Evolutionary conservation across 2,888 invertebrate species (phyloP).

Genomic region (Scaptomyza tumidula): DNA sequence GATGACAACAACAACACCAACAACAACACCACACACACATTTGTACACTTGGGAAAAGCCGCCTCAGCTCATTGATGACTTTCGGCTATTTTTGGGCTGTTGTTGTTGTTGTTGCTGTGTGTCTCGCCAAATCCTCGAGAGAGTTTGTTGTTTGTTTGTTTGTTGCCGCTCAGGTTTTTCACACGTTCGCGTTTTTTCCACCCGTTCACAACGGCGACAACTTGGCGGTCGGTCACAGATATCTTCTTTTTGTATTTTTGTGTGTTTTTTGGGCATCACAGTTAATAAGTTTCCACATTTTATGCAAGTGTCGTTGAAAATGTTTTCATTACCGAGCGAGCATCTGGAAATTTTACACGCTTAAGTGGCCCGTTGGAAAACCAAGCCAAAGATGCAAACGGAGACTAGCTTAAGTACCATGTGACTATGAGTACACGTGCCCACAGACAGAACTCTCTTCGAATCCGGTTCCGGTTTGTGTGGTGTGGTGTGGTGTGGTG

Average conservation of each 20-base stretch:
- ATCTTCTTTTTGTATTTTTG: not conserved
- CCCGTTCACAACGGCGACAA: constrained; percentile 43
- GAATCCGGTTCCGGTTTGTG: constrained; percentile 53
- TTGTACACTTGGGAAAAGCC: constrained; percentile 25
- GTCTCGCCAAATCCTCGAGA: constrained; percentile 72
- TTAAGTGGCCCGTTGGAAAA: constrained; percentile 59
- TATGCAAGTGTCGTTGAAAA: constrained; percentile 76
- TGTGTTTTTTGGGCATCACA: constrained; percentile 45
- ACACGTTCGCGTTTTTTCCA: constrained; percentile 73
- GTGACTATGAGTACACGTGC: constrained; percentile 56
- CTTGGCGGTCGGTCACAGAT: constrained; percentile 47
- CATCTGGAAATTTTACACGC: constrained; percentile 70
- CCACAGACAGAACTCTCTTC: constrained; percentile 22
- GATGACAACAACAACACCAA: constrained; percentile 69
- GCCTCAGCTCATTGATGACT: constrained; percentile 53
- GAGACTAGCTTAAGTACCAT: constrained; percentile 28
- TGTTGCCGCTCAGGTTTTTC: constrained; percentile 64
- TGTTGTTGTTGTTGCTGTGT: constrained; percentile 20
- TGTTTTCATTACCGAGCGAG: constrained; percentile 51
- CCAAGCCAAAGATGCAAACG: constrained; percentile 20
- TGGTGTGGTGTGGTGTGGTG: constrained; percentile 13
- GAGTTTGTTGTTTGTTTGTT: constrained; percentile 30
- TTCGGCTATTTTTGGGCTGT: constrained; percentile 63
- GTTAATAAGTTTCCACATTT: constrained; percentile 80
- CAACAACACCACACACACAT: constrained; percentile 40